Evolutionary conservation across 2,888 invertebrate species (phyloP).

Genomic region (Thecophora atra): DNA sequence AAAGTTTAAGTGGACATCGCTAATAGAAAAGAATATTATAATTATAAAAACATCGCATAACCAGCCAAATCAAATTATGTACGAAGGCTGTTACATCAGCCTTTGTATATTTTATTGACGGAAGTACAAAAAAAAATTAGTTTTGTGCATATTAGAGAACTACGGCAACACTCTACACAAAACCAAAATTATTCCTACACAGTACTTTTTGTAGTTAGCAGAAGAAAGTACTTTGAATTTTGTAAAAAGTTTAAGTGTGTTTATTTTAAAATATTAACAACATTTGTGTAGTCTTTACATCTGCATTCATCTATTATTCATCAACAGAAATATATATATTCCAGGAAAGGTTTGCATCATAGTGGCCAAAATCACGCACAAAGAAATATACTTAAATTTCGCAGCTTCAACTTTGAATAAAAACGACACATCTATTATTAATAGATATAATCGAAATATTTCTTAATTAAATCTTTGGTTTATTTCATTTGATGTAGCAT

Average conservation of each 20-base stretch:
- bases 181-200: slow-evolving; percentile 24
- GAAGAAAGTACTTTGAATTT: slow-evolving; percentile 29
- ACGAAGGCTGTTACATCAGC: neutral
- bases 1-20: neutral
- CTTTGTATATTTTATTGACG: no score
- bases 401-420: slow-evolving; percentile 31
- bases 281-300: neutral
- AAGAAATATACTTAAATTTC: neutral
- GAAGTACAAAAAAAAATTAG: no score
- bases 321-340: neutral
- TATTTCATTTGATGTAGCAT: neutral
- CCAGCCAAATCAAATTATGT: neutral
- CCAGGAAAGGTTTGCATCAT: neutral
- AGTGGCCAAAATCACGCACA: neutral
- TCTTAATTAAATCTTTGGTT: neutral
- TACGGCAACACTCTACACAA: slow-evolving; percentile 24
- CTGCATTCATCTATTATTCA: neutral
- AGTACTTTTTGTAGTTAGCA: slow-evolving; percentile 12
- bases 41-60: neutral
- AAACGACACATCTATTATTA: slow-evolving; percentile 21
- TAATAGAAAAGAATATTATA: neutral
- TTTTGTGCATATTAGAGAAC: neutral
- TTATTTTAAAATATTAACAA: neutral
- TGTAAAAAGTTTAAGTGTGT: slow-evolving; percentile 11
- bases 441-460: neutral